Conservation (phyloP, 2,888 invertebrate species). For the Cyrtodaria siliqua region DNA sequence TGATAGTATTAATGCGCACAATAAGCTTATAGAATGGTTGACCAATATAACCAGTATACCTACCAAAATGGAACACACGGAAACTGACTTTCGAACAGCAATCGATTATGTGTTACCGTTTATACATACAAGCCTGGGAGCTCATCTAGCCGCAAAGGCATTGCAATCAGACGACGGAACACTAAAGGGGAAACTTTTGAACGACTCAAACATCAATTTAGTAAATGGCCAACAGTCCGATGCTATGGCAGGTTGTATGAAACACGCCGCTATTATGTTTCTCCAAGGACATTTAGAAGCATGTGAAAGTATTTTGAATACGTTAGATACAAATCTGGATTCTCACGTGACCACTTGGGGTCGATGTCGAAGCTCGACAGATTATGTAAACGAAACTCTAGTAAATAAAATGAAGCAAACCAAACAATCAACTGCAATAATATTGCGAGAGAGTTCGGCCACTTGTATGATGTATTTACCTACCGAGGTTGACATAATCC, state of each 20-base stretch:
- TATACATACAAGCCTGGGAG: slow-evolving; percentile 13
- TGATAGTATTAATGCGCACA: slow-evolving; percentile 1
- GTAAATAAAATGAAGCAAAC: slow-evolving; percentile 15
- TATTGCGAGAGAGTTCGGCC: slow-evolving; percentile 13
- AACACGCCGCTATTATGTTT: slow-evolving; percentile 15
- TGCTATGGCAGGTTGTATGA: slow-evolving; percentile 11
- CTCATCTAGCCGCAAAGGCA: slow-evolving; percentile 5
- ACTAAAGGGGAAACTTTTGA: neutral
- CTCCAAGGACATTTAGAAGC: neutral
- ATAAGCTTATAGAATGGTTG: neutral
- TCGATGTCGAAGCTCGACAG: slow-evolving; percentile 11
- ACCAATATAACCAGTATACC: neutral
- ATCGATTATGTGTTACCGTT: slow-evolving; percentile 12
- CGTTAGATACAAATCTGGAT: slow-evolving; percentile 3
- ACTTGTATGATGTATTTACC: slow-evolving; percentile 20
- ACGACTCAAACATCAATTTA: neutral
- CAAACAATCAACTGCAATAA: slow-evolving; percentile 11
- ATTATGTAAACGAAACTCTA: slow-evolving; percentile 12
- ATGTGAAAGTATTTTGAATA: slow-evolving; percentile 12
- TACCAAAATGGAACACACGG: neutral
- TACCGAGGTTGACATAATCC: slow-evolving; percentile 15
- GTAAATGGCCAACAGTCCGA: slow-evolving; percentile 6
- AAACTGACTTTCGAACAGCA: neutral
- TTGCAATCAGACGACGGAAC: neutral
- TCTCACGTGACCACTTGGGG: neutral